phyloP scores from a whole-genome alignment of 2,797 vertebrate species.

The Epinephelus awoara region DNA sequence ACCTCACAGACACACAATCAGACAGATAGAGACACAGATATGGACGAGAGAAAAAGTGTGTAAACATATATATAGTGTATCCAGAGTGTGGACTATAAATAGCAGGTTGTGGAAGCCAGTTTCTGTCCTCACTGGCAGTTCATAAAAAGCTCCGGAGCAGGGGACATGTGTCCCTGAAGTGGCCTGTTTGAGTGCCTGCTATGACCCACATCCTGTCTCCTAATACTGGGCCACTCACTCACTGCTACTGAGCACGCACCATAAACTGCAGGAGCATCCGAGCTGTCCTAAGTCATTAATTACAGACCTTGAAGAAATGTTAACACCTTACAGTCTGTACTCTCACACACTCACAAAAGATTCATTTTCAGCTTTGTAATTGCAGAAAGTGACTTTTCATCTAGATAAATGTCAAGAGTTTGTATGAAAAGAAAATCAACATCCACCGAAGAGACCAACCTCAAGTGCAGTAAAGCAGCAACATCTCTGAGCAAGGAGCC shows the following conservation, averaged over 20 bases:
- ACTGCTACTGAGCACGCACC: conserved; percentile 51
- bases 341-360: background rate
- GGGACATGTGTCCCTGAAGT: conserved; percentile 78
- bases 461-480: conserved; percentile 5
- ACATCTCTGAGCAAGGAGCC: background rate
- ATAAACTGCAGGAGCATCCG: conserved; percentile 62
- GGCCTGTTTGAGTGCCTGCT: conserved; percentile 68
- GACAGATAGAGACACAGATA: conserved; percentile 29
- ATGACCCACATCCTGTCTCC: conserved; percentile 75
- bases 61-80: conserved; percentile 64
- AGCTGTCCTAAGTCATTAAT: conserved; percentile 56
- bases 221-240: conserved; percentile 69
- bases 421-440: background rate
- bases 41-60: conserved; percentile 30
- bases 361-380: background rate
- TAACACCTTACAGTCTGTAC: conserved; percentile 21
- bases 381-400: conserved; percentile 7
- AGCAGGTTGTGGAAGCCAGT: conserved; percentile 72
- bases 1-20: conserved; percentile 20
- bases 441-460: background rate
- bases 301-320: conserved; percentile 52
- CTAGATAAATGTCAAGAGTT: background rate
- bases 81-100: conserved; percentile 78
- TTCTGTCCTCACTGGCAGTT: conserved; percentile 79
- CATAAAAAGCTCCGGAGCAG: conserved; percentile 78